Conservation (phyloP, 2,888 invertebrate species). For the Aspidapion aeneum region DNA sequence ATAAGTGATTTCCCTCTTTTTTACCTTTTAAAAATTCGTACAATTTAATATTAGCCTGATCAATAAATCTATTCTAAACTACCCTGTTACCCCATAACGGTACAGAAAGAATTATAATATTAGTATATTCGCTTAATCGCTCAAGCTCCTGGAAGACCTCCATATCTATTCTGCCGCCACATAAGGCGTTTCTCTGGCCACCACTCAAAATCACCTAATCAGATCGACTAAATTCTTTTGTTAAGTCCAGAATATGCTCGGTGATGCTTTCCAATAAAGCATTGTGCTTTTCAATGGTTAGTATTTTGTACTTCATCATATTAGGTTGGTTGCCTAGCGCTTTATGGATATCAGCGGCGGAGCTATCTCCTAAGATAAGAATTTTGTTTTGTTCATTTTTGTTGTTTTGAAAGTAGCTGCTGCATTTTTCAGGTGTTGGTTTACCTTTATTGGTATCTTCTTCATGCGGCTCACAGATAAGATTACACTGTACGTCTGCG, state of each 20-base stretch:
- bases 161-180: neutral
- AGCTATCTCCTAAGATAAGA: too few species aligned
- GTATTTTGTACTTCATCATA: too few species aligned
- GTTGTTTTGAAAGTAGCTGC: too few species aligned
- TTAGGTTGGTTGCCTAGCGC: too few species aligned
- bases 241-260: neutral
- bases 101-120: slow-evolving; percentile 4
- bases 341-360: too few species aligned
- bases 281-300: too few species aligned
- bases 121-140: slow-evolving; percentile 1
- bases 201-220: neutral
- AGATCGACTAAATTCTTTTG: neutral
- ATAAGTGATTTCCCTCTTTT: neutral
- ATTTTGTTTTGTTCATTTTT: too few species aligned
- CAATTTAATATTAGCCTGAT: neutral
- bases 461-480: neutral
- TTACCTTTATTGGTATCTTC: neutral
- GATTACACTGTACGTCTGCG: neutral
- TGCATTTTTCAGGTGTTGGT: neutral
- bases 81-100: neutral
- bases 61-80: neutral
- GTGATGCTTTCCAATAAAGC: neutral
- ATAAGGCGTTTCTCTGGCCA: neutral
- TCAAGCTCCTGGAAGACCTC: neutral
- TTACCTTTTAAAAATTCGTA: neutral